Evolutionary conservation across 2,888 invertebrate genomes (phyloP), one percentile per base, ranked within the genome.

Genomic region (Pterobdella sp.): DNA sequence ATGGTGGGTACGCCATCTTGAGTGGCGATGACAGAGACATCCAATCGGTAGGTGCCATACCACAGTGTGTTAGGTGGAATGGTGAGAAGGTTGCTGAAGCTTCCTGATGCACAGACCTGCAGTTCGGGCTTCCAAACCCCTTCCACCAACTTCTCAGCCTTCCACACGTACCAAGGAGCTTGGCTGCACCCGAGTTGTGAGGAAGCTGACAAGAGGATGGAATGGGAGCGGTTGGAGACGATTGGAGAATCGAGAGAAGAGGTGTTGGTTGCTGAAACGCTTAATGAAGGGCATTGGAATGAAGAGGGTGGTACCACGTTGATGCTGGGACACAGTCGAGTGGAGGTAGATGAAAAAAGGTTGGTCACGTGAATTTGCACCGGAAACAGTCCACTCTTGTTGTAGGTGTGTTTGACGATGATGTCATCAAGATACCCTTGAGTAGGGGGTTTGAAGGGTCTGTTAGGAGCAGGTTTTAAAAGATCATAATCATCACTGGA

Each of bases 251-350:
- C 32, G 37, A 75, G 66, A 18, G 74, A 56, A 3, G 75, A 36
- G 14, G 73, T 18, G 31, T 75, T 56, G 1, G 26, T 42, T 14
- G 75, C n/a, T 1, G 37, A 31, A 26, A 76, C 49, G 26, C 36
- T 64, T 29, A 75, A 34, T 1, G 36, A 60, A n/a, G 52, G 60
- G 67, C 76, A 77, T 0, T 35, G 0, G 22, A 31, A 32, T 14
- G 36, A 22, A 18, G 42, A 29, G 0, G 49, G 35, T 3, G 66
- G 29, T 1, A 75, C 79, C 0, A 81, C 80, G 32, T 79, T 76
- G 1, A 82, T 77, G 1, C 74, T 74, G 0, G 81, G 81, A 76
- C 82, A 82, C 3, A 82, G 77, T 1, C 68, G 73, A 7, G 80
- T 79, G 29, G 73, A 74, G 22, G 76, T 78, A 14, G 73, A 72